These are phyloP conservation scores for Karalla daura DNA, from an alignment of 2,797 vertebrate genomes.

Conservation along the genomic window DNA sequence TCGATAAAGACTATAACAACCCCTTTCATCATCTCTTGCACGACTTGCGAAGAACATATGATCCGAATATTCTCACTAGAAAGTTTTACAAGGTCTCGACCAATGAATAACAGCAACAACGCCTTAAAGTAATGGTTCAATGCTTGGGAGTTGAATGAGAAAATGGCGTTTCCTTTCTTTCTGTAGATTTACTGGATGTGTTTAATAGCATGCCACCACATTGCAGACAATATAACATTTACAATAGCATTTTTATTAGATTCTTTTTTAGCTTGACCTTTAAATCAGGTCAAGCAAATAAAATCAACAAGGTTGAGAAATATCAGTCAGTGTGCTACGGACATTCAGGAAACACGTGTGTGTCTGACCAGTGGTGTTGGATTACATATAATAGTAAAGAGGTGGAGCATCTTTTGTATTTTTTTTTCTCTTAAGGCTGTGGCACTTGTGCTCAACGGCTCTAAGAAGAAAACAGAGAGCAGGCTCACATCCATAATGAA, in stretches of 20 bases:
- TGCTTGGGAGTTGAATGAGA: neutral
- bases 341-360: conserved; percentile 6
- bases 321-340: neutral
- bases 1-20: conserved; percentile 47
- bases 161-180: too few relatives aligned
- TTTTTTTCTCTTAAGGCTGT: neutral
- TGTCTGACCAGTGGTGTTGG: neutral
- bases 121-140: neutral
- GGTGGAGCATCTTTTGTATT: conserved; percentile 17
- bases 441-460: conserved; percentile 5
- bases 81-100: neutral
- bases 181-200: neutral
- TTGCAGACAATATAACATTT: neutral
- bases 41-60: neutral
- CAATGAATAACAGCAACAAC: neutral
- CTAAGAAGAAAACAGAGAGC: conserved; percentile 21
- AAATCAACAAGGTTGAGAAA: neutral
- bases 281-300: too few relatives aligned
- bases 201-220: neutral
- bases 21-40: conserved; percentile 16
- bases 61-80: neutral
- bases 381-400: neutral
- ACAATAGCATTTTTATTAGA: neutral
- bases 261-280: neutral
- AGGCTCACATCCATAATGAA: conserved; percentile 45